Base-by-base conservation (phyloP, 2,888 invertebrate genomes). In the Bibio marci region DNA sequence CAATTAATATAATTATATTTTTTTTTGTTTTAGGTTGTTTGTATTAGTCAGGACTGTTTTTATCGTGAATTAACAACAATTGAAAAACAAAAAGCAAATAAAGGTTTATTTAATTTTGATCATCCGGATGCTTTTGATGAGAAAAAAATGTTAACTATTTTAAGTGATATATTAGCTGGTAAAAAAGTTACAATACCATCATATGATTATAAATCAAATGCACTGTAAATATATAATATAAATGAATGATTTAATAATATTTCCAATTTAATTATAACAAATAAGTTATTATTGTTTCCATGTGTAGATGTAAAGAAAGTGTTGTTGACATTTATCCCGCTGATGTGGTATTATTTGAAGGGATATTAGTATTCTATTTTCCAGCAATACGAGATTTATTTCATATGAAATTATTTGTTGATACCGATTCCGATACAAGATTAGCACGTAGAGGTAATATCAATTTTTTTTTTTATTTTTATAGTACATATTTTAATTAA, bases 361-460 rank as follows among this genome's bases (percentile, higher is more conserved):
- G 98, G 15, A 98, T 98, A 58, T 71, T 99, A 41, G 90, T 92
- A 28, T 98, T 99, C 66, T 97, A 97, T 66, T 92, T 92, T 62
- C 86, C 88, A 1, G 85, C 88, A 58, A 82, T 98, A 44, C 67
- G 95, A 38, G 83, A 94, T 43, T 66, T 95, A 42, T 98, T 97
- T 66, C 90, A 97, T 62, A 95, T 98, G 92, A 98, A 98, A 63
- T 67, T 99, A 30, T 98, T 98, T 65, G 97, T 98, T 4, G 98
- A 98, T 58, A 95, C 95, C 0, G 97, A 98, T 65, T 94, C 98
- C 0, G 98, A 98, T 59, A 98, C 94, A 2, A 71, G 98, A 53
- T 69, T 98, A 17, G 92, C 95, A 1, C 71, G 97, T 51, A 71
- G 97, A 76, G 95, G 94, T 94, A 17, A 12, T 41, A 37, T 25